Conservation (phyloP, 2,113 vertebrate genomes). For the Corydoras maculifer region DNA sequence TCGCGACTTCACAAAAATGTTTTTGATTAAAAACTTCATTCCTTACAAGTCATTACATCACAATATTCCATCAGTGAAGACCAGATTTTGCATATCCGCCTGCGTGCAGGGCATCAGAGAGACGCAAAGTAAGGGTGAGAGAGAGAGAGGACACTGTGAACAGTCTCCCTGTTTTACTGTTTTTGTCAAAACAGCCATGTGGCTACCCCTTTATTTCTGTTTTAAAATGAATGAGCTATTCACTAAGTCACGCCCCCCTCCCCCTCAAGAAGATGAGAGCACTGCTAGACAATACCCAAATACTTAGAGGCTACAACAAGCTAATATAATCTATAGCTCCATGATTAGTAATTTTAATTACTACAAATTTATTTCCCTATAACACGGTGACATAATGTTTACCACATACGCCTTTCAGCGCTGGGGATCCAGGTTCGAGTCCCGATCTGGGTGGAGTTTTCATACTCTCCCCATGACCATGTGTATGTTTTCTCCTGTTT, state of each 20-base stretch:
- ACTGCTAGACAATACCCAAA: too few relatives aligned
- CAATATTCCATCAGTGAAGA: slow-evolving; percentile 24
- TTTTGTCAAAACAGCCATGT: slow-evolving; percentile 25
- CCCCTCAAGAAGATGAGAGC: too few relatives aligned
- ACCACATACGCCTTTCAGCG: too few relatives aligned
- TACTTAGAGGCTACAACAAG: too few relatives aligned
- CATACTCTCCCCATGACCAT: too few relatives aligned
- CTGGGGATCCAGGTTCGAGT: too few relatives aligned
- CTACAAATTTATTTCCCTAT: too few relatives aligned
- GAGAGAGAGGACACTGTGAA: slow-evolving; percentile 24
- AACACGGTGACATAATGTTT: too few relatives aligned
- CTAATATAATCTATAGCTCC: too few relatives aligned
- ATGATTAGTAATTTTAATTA: too few relatives aligned
- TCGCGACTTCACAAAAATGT: slow-evolving; percentile 28
- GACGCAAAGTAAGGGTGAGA: not conserved
- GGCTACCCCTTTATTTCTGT: slow-evolving; percentile 25
- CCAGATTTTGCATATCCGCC: slow-evolving; percentile 28
- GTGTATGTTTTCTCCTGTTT: too few relatives aligned
- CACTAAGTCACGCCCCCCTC: slow-evolving; percentile 11
- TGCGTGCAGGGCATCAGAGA: slow-evolving; percentile 19
- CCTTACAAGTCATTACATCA: slow-evolving; percentile 31
- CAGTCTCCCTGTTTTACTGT: slow-evolving; percentile 27
- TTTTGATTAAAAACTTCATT: slow-evolving; percentile 25
- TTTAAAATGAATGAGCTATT: slow-evolving; percentile 37
- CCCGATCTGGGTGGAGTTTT: too few relatives aligned